Conservation (phyloP, 2,113 vertebrate species). For the Misgurnus mizolepis region DNA sequence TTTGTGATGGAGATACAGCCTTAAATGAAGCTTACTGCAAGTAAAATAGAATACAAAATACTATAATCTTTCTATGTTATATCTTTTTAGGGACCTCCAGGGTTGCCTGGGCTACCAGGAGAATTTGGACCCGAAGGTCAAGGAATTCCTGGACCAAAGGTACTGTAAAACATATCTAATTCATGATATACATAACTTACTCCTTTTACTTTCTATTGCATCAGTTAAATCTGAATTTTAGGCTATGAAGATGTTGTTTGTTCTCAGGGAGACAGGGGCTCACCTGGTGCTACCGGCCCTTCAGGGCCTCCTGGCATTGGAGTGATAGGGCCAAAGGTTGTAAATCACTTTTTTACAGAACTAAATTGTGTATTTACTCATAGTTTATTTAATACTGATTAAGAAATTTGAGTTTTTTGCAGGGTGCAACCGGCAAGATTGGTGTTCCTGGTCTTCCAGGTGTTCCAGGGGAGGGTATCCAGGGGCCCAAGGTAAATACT, state of each 20-base stretch:
- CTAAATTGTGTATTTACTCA: background rate
- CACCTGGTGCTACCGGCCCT: slow-evolving; percentile 72
- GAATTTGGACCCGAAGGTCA: slow-evolving; percentile 76
- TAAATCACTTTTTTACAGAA: slow-evolving; percentile 28
- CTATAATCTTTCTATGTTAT: background rate
- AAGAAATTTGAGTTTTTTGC: background rate
- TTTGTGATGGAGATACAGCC: slow-evolving; percentile 55
- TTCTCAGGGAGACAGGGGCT: slow-evolving; percentile 78
- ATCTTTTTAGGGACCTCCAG: slow-evolving; percentile 75
- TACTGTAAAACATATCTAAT: slow-evolving; percentile 49
- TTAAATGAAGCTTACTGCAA: background rate
- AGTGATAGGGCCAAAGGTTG: slow-evolving; percentile 78
- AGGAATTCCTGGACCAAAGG: slow-evolving; percentile 82
- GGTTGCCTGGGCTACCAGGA: slow-evolving; percentile 76
- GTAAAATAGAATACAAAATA: background rate
- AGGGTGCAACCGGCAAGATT: slow-evolving; percentile 77
- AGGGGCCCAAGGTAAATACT: slow-evolving; percentile 81
- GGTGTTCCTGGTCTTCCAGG: slow-evolving; percentile 76
- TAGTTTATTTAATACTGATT: background rate
- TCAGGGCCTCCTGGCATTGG: slow-evolving; percentile 72
- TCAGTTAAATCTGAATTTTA: background rate
- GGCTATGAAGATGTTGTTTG: slow-evolving; percentile 10
- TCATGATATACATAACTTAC: background rate
- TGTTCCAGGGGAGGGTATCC: slow-evolving; percentile 73
- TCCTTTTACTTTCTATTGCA: background rate